phyloP scores from a whole-genome alignment of 37 sponge, comb jelly and placozoan genomes.

The Beroe forskalii region DNA sequence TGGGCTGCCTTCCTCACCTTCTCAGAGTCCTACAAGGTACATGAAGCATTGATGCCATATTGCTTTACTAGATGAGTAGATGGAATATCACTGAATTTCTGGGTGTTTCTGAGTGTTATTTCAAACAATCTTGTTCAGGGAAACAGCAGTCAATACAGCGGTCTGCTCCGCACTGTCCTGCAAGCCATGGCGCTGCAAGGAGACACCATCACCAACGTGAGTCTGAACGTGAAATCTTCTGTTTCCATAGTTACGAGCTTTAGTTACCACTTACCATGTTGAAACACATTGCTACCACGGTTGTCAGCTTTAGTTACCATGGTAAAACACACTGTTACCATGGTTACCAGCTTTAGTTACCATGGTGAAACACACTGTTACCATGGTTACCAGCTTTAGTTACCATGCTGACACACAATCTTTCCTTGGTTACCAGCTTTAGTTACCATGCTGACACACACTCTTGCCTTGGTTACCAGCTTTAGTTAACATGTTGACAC shows the following conservation, averaged over 20 bases:
- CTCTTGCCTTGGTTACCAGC: too few species aligned
- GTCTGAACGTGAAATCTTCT: too few species aligned
- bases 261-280: too few species aligned
- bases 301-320: background rate
- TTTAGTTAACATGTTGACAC: too few species aligned
- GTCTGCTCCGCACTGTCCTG: background rate
- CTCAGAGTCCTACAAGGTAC: constrained; percentile 10
- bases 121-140: background rate
- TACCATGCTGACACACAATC: too few species aligned
- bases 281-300: background rate
- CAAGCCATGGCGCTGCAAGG: constrained; percentile 23
- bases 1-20: constrained; percentile 29
- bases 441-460: too few species aligned
- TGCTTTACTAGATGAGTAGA: background rate
- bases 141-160: background rate
- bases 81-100: background rate
- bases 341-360: too few species aligned
- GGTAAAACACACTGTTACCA: background rate
- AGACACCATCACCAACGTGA: constrained; percentile 17
- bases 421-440: too few species aligned
- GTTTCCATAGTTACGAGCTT: too few species aligned
- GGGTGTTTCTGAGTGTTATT: background rate
- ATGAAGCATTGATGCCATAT: background rate
- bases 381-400: too few species aligned
- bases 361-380: too few species aligned